Percentiles rank a stretch among this genome's conserved stretches.
Conservation (phyloP, 1,140 invertebrate genomes). For the Caenorhabditis briggsae region DNA sequence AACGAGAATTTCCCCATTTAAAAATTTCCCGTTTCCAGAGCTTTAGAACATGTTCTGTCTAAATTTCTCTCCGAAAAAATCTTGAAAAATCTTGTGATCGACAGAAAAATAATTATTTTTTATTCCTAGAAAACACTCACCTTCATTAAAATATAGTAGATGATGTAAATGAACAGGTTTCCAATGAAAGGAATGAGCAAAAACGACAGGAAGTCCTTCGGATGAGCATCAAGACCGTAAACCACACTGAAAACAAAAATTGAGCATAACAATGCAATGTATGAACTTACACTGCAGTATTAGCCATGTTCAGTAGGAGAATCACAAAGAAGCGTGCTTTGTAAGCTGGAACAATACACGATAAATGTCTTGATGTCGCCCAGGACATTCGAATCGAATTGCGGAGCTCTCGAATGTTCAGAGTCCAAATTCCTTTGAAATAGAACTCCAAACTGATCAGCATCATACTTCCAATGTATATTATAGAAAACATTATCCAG, state of each 20-base stretch:
- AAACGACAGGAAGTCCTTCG: constrained; percentile 87
- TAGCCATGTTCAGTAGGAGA: constrained; percentile 84
- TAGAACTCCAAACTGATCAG: constrained; percentile 87
- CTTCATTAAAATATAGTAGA: constrained; percentile 90
- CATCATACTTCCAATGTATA: constrained; percentile 84
- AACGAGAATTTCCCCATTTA: no score
- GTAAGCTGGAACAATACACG: constrained; percentile 65
- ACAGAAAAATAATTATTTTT: no score
- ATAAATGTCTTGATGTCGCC: constrained; percentile 57
- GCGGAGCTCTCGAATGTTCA: constrained; percentile 33
- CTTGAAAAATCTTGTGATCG: no score
- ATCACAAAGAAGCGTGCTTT: constrained; percentile 79
- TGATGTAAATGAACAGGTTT: constrained; percentile 87
- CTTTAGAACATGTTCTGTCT: no score
- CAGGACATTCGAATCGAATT: constrained; percentile 46
- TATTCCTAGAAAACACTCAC: constrained; percentile 78
- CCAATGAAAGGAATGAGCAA: constrained; percentile 87
- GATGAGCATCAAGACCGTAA: constrained; percentile 82
- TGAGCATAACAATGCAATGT: not conserved
- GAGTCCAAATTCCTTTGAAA: constrained; percentile 81
- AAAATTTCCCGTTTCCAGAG: no score
- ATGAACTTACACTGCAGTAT: constrained; percentile 82
- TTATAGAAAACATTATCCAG: constrained; percentile 85
- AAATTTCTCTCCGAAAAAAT: no score
- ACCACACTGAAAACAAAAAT: constrained; percentile 80